Evolutionary conservation across 2,888 invertebrate genomes (phyloP), one percentile per base, ranked within the genome.

Genomic region (Cistogaster globosa): DNA sequence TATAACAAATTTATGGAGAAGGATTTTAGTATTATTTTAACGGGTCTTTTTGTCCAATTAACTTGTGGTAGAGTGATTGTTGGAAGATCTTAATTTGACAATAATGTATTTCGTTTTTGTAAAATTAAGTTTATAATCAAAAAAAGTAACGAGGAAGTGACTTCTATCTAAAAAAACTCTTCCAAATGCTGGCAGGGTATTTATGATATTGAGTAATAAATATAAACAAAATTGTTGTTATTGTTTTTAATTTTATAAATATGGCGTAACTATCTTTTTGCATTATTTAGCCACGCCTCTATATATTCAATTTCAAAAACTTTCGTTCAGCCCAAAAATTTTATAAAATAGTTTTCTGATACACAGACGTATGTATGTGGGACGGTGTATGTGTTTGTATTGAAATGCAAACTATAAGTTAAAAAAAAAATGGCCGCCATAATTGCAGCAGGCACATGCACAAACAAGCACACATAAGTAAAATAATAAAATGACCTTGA

Each of bases 401-500:
- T 18, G 65, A 12, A 42, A 12, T 42, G 12, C 42, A 42, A 42
- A 42, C 42, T 42, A 42, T 42, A 42, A 12, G 12, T 48, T 8
- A 1, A 20, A 8, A 62, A 75, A 58, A 67, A 79, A 58, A 81
- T 77, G 84, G 84, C 84, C 76, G 81, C 81, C 72, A 65, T 22
- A 71, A 55, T 22, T 57, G n/a, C 51, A 48, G 12, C 36, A 57
- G n/a, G n/a, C n/a, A n/a, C 38, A 55, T 14, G 38, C 32, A 38
- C 53, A 55, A 6, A 12, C 51, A 58, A 53, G 65, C 57, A 2
- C 58, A 58, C 2, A 38, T 57, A 83, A 48, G 32, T 36, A 45
- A 45, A 60, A 78, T 65, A 42, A 69, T 38, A 60, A 78, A 82
- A 22, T 88, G 90, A 90, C 90, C 90, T 91, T 90, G 91, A 91